These are phyloP conservation scores for Lagodon rhomboides DNA, from an alignment of 2,797 vertebrate species.

Conservation along the genomic window DNA sequence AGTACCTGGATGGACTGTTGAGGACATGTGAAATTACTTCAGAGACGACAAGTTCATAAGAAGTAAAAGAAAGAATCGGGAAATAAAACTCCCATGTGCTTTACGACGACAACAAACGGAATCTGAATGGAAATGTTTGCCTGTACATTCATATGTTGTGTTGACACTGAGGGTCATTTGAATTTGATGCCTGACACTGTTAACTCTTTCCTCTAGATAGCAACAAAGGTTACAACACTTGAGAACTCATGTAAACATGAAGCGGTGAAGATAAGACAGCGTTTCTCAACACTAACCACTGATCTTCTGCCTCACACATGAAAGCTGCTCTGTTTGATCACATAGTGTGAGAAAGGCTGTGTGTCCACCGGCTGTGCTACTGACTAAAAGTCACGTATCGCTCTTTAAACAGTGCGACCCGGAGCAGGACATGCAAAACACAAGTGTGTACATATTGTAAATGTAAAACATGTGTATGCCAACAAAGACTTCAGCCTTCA, in stretches of 20 bases:
- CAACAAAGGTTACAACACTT: not conserved
- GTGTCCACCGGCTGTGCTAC: not conserved
- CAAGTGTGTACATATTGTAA: not conserved
- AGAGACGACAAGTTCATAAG: not conserved
- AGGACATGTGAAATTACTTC: not conserved
- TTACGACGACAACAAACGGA: too few species aligned
- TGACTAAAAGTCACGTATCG: not conserved
- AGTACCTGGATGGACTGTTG: conserved; percentile 79
- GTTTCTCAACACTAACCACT: not conserved
- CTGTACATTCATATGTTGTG: too few species aligned
- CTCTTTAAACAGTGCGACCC: not conserved
- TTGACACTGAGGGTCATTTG: too few species aligned
- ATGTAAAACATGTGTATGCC: not conserved
- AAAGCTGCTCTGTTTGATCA: not conserved
- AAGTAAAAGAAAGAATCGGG: not conserved
- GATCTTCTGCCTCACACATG: not conserved
- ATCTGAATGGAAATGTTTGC: not conserved
- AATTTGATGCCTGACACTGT: too few species aligned
- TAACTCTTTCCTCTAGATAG: too few species aligned
- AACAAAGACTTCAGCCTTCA: not conserved
- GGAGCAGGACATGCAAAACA: not conserved
- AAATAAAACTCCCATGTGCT: not conserved
- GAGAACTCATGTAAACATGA: not conserved
- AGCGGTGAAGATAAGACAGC: not conserved
- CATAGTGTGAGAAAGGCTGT: not conserved